Conservation (phyloP, 2,888 invertebrate species). For the Tridacna crocea region DNA sequence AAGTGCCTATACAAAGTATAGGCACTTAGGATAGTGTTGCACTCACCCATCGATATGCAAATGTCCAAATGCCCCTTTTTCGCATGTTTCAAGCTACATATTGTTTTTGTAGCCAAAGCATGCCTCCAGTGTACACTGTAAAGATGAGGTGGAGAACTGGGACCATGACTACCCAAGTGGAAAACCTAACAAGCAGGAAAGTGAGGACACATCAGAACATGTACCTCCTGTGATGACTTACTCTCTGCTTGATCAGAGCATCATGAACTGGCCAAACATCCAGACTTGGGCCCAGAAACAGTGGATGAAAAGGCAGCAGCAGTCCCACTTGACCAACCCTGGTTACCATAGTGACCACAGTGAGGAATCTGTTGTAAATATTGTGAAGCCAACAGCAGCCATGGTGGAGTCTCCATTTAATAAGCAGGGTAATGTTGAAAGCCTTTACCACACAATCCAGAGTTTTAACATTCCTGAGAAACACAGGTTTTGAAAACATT, state of each 20-base stretch:
- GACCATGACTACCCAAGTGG: constrained; percentile 66
- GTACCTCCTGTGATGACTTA: constrained; percentile 77
- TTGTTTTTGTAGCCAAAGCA: constrained; percentile 52
- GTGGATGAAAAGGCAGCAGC: constrained; percentile 80
- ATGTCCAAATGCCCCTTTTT: no score
- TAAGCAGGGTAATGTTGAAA: constrained; percentile 18
- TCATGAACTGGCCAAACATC: constrained; percentile 82
- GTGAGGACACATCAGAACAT: constrained; percentile 67
- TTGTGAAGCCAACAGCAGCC: constrained; percentile 15
- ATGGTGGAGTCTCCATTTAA: constrained; percentile 15
- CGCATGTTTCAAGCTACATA: not conserved
- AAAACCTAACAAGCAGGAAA: constrained; percentile 69
- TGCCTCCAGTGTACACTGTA: constrained; percentile 52
- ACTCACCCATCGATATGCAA: not conserved
- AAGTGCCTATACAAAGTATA: no score
- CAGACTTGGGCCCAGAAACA: constrained; percentile 84
- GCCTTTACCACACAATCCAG: not conserved
- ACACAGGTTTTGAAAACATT: no score
- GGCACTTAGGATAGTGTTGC: no score
- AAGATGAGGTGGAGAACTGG: constrained; percentile 55
- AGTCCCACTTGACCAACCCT: constrained; percentile 43
- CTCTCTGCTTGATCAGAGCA: constrained; percentile 83
- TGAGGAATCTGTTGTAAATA: constrained; percentile 49
- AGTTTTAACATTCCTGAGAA: no score
- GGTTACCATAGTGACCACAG: constrained; percentile 74